A percentile compares a stretch with the other conserved stretches of the same genome.
These are phyloP conservation scores for Triplophysa dalaica DNA, from an alignment of 2,113 vertebrate genomes.

Conservation along the genomic window DNA sequence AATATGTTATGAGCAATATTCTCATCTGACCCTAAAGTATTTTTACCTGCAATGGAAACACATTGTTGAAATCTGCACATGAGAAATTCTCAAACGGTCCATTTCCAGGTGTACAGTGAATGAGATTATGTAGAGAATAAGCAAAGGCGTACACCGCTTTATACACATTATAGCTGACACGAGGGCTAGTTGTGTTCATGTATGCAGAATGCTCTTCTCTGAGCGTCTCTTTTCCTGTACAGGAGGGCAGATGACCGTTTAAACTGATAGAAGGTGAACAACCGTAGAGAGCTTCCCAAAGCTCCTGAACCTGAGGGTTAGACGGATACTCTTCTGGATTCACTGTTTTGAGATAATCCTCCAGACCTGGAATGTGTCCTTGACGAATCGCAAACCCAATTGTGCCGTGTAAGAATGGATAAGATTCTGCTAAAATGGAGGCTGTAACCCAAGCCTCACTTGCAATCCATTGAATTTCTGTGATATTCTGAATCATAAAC, in stretches of 20 bases:
- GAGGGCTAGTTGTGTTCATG: conserved; percentile 57
- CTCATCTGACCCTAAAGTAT: neutral
- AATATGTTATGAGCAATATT: neutral
- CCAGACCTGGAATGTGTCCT: conserved; percentile 65
- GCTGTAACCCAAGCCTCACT: conserved; percentile 78
- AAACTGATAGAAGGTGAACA: conserved; percentile 47
- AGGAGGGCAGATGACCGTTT: conserved; percentile 41
- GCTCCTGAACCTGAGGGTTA: conserved; percentile 65
- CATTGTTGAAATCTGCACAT: conserved; percentile 66
- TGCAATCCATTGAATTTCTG: conserved; percentile 78
- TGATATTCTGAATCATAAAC: conserved; percentile 72
- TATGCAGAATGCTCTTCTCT: conserved; percentile 52
- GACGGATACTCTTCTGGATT: conserved; percentile 65
- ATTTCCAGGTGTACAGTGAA: conserved; percentile 63
- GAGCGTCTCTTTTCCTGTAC: conserved; percentile 59
- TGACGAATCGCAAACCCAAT: conserved; percentile 73
- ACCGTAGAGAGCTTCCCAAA: conserved; percentile 60
- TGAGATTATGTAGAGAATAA: conserved; percentile 71
- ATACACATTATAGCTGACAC: conserved; percentile 61
- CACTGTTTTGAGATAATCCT: conserved; percentile 67
- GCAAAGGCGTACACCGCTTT: conserved; percentile 65
- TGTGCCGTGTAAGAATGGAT: conserved; percentile 71
- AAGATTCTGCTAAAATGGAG: conserved; percentile 68
- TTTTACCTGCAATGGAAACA: conserved; percentile 76
- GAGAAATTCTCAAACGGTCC: conserved; percentile 71